Base-by-base conservation (phyloP, 2,797 vertebrate genomes). In the Mionectes olivaceus region DNA sequence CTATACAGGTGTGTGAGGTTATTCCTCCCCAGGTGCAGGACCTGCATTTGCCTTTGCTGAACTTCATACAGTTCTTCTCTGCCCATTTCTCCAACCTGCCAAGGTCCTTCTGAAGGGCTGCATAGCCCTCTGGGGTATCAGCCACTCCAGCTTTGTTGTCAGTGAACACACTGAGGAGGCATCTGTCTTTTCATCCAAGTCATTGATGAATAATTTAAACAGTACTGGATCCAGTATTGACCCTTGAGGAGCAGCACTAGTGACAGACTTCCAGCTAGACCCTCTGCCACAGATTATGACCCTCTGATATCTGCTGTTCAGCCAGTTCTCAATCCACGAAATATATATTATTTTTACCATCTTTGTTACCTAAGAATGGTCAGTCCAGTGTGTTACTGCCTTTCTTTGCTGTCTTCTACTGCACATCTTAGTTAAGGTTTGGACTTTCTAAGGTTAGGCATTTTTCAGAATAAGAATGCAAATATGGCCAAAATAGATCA, bases 301-400 rank as follows among this genome's bases (percentile, higher is more conserved):
- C 11, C 17, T 60, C 24, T 8, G 1, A 19, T 8, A 27, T 39
- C 35, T 39, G 11, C 35, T 3, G 5, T 60, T 28, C 25, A 28
- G 17, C 11, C 35, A 39, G 16, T 39, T 60, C 35, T 37, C 57
- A 19, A 28, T 28, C 25, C 35, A 60, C 57, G 17, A 60, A n/a
- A 60, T 13, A 25, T 91, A 7, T 89, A 33, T 75, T 96, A 93
- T 95, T 95, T 83, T 92, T 28, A 73, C 64, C 13, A 14, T 76
- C 32, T 75, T 86, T 84, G 35, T 63, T 77, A 53, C 24, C 28
- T 27, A 46, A n/a, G 24, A 76, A 59, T 83, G 49, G 74, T 90
- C 46, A 65, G 61, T 65, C 24, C 7, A 23, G 3, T 84, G 13
- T 53, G 14, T 50, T 78, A 32, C 10, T 61, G 32, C 25, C 15